These are phyloP conservation scores for Synanthedon vespiformis DNA, from an alignment of 2,888 invertebrate species.

Conservation along the genomic window DNA sequence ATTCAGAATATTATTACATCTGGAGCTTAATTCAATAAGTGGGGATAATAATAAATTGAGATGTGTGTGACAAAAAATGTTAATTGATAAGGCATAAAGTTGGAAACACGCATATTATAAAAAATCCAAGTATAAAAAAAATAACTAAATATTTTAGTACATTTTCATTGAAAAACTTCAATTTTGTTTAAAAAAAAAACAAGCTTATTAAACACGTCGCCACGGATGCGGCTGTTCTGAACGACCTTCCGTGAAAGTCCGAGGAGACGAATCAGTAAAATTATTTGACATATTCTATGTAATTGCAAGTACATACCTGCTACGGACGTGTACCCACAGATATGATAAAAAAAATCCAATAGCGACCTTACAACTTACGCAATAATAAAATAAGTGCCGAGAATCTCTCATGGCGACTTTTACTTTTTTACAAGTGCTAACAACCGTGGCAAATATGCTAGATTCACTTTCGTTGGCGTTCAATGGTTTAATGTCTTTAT, in stretches of 20 bases:
- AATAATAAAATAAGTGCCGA: slow-evolving; percentile 14
- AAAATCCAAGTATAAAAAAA: no score
- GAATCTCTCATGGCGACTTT: slow-evolving; percentile 16
- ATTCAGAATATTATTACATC: no score
- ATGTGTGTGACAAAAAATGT: no score
- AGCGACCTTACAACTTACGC: slow-evolving; percentile 18
- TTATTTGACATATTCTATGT: slow-evolving; percentile 13
- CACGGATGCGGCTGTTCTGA: slow-evolving; percentile 11
- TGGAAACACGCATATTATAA: no score
- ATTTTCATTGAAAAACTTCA: no score
- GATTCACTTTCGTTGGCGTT: slow-evolving; percentile 39
- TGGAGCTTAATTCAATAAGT: no score
- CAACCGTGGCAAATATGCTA: slow-evolving; percentile 19
- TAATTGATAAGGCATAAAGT: no score
- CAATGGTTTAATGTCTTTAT: neutral
- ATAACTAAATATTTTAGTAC: no score
- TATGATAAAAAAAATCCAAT: slow-evolving; percentile 8
- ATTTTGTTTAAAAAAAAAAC: no score
- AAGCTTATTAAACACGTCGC: slow-evolving; percentile 10
- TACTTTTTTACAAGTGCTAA: slow-evolving; percentile 25
- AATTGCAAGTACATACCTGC: slow-evolving; percentile 13
- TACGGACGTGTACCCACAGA: slow-evolving; percentile 1
- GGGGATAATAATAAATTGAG: no score
- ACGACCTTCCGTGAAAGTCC: slow-evolving; percentile 60
- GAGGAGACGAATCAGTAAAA: slow-evolving; percentile 15